phyloP scores from a whole-genome alignment of 2,113 vertebrate genomes.

The Pygoscelis antarcticus region DNA sequence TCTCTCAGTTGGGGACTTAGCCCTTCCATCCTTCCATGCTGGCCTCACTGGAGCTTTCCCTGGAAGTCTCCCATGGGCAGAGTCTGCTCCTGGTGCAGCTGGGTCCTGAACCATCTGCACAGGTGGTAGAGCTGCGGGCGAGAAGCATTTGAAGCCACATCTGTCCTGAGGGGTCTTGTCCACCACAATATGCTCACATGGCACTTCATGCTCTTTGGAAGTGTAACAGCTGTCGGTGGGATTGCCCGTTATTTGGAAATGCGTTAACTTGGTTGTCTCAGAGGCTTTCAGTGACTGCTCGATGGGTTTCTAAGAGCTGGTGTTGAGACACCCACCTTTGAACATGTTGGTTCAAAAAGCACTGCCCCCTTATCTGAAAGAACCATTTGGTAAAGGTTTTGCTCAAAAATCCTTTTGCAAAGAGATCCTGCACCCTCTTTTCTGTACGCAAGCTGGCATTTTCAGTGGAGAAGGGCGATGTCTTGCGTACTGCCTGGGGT shows the following conservation, averaged over 20 bases:
- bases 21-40: background rate
- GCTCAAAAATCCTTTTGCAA: background rate
- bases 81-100: background rate
- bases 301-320: background rate
- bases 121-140: background rate
- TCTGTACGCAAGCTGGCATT: background rate
- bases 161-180: background rate
- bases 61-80: background rate
- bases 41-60: background rate
- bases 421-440: background rate
- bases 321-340: background rate
- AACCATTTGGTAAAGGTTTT: background rate
- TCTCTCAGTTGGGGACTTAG: background rate
- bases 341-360: background rate
- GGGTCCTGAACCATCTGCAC: background rate
- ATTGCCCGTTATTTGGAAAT: background rate
- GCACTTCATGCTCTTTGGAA: background rate
- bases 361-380: background rate
- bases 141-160: background rate
- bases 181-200: accelerated
- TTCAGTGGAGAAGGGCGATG: background rate
- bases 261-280: background rate
- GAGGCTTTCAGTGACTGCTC: background rate
- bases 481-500: accelerated
- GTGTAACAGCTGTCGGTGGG: accelerated